Evolutionary conservation across 2,797 vertebrate species (phyloP).

Genomic region (Liparis tanakae): DNA sequence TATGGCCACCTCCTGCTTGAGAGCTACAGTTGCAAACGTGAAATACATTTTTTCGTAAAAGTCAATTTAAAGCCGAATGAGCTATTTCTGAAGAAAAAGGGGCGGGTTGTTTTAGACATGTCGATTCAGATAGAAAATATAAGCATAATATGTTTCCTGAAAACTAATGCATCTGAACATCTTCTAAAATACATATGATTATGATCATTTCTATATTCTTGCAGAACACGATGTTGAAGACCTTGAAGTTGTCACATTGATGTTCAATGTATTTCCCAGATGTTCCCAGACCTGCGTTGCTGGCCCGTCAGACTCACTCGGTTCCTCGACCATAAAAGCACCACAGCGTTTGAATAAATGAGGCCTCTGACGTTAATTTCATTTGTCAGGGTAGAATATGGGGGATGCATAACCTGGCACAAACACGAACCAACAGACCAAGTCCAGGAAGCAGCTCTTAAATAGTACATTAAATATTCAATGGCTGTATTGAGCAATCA

Average conservation of each 20-base stretch:
- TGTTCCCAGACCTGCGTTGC: slow-evolving; percentile 12
- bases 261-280: slow-evolving; percentile 14
- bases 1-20: not conserved
- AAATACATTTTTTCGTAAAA: too few relatives aligned
- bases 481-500: slow-evolving; percentile 34
- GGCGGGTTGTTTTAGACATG: not conserved
- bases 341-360: slow-evolving; percentile 46
- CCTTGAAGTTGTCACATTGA: slow-evolving; percentile 13
- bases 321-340: slow-evolving; percentile 44
- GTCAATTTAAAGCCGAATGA: not conserved
- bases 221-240: not conserved
- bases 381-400: slow-evolving; percentile 44
- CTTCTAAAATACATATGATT: not conserved
- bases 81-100: not conserved
- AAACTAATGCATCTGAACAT: not conserved
- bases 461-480: slow-evolving; percentile 67
- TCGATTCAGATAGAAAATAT: not conserved
- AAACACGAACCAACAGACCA: slow-evolving; percentile 37
- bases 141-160: not conserved
- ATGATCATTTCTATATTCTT: not conserved
- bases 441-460: slow-evolving; percentile 44
- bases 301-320: slow-evolving; percentile 28
- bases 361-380: slow-evolving; percentile 45
- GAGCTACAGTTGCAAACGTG: too few relatives aligned
- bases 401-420: slow-evolving; percentile 67